These are phyloP conservation scores for Thalpophila matura DNA, from an alignment of 2,888 invertebrate species.

Conservation along the genomic window DNA sequence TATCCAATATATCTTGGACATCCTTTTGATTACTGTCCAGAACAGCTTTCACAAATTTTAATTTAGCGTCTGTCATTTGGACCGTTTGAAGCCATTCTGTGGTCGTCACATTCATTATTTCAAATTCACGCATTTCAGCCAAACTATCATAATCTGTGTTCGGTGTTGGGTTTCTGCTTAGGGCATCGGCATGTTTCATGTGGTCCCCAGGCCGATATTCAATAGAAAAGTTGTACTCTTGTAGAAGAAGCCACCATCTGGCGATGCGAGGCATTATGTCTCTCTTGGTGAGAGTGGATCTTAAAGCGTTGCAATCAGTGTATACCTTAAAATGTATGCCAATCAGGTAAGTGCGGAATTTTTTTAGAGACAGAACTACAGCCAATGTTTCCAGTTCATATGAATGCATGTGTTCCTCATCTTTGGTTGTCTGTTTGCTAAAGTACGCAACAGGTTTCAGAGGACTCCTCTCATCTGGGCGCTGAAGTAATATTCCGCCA, in stretches of 20 bases:
- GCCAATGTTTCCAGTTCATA: too few relatives aligned
- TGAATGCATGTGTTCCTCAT: too few relatives aligned
- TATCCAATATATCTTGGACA: background rate
- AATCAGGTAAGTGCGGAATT: too few relatives aligned
- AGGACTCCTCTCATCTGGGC: too few relatives aligned
- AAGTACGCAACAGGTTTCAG: too few relatives aligned
- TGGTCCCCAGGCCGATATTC: background rate
- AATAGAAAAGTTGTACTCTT: background rate
- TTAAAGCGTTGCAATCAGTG: constrained; percentile 1
- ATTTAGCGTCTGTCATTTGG: background rate
- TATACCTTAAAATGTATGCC: too few relatives aligned
- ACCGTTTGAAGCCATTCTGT: background rate
- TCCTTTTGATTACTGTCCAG: background rate
- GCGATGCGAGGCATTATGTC: too few relatives aligned
- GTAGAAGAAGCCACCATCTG: background rate
- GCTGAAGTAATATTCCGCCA: too few relatives aligned
- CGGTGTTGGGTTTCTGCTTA: background rate
- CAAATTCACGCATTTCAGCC: too few relatives aligned
- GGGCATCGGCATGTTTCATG: background rate
- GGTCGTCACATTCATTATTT: background rate
- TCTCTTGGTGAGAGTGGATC: too few relatives aligned
- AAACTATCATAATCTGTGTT: background rate
- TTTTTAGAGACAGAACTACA: too few relatives aligned
- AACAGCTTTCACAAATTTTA: background rate
- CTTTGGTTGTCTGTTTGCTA: too few relatives aligned